These are phyloP conservation scores for Lepus townsendii DNA, from an alignment of 2,797 vertebrate species.

Conservation along the genomic window DNA sequence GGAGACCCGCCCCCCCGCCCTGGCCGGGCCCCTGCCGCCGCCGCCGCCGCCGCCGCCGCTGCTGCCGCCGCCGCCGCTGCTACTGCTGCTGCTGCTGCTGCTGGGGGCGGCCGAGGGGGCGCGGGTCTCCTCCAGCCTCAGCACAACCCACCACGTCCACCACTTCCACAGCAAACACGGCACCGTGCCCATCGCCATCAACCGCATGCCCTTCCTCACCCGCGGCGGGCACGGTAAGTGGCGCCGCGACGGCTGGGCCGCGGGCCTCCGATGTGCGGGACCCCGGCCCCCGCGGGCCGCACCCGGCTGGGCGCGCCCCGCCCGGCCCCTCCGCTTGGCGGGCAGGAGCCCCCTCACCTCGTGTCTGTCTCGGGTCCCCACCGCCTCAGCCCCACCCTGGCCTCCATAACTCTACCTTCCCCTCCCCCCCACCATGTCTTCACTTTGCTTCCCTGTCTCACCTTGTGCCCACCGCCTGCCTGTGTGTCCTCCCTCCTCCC, in stretches of 20 bases:
- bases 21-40: slow-evolving; percentile 73
- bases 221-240: slow-evolving; percentile 96
- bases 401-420: not conserved
- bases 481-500: not conserved
- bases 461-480: not conserved
- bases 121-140: slow-evolving; percentile 96
- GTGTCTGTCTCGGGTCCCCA: not conserved
- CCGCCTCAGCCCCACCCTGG: slow-evolving; percentile 62
- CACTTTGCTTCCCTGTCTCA: not conserved
- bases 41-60: slow-evolving; percentile 70
- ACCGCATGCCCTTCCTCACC: slow-evolving; percentile 97
- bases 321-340: not conserved
- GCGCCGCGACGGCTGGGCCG: not conserved
- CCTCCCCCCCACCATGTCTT: not conserved
- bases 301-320: slow-evolving; percentile 3
- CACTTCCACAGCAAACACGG: slow-evolving; percentile 98
- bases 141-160: slow-evolving; percentile 97
- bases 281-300: slow-evolving; percentile 44
- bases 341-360: slow-evolving; percentile 21
- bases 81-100: slow-evolving; percentile 87
- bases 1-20: slow-evolving; percentile 79
- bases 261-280: not conserved
- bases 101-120: slow-evolving; percentile 93
- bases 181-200: slow-evolving; percentile 97
- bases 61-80: slow-evolving; percentile 81